Conservation (phyloP, 2,113 vertebrate genomes). For the Chauna torquata region DNA sequence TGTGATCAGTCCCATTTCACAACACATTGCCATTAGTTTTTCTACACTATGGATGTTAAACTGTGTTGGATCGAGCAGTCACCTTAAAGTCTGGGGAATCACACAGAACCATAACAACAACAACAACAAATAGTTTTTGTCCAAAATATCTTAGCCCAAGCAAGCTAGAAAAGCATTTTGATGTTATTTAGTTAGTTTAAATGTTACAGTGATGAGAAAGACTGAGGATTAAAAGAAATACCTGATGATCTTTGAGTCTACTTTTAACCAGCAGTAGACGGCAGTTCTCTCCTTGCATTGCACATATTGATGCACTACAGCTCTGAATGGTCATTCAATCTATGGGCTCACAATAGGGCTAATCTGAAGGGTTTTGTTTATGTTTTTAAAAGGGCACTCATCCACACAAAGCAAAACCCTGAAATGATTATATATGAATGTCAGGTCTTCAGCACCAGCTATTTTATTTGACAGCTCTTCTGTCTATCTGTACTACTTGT, state of each 20-base stretch:
- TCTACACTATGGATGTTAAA: not conserved
- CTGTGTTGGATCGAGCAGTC: not conserved
- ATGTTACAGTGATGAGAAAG: not conserved
- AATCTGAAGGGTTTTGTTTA: not conserved
- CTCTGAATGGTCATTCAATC: not conserved
- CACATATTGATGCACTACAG: not conserved
- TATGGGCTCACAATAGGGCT: not conserved
- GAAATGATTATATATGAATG: not conserved
- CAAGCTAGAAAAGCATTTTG: not conserved
- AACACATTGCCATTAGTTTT: not conserved
- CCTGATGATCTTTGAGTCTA: not conserved
- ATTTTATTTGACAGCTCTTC: not conserved
- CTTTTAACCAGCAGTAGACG: not conserved
- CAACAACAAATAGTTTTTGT: too few relatives aligned
- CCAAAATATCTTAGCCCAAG: not conserved
- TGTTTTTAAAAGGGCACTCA: not conserved
- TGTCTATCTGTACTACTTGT: not conserved
- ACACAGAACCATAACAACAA: not conserved
- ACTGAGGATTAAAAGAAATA: not conserved
- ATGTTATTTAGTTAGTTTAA: not conserved
- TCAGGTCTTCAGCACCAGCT: not conserved
- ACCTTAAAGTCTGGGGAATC: not conserved
- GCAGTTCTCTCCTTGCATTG: not conserved
- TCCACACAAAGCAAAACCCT: not conserved
- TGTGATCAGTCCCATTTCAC: not conserved